Evolutionary conservation across 2,888 invertebrate genomes (phyloP).

Genomic region (Encarsia formosa): DNA sequence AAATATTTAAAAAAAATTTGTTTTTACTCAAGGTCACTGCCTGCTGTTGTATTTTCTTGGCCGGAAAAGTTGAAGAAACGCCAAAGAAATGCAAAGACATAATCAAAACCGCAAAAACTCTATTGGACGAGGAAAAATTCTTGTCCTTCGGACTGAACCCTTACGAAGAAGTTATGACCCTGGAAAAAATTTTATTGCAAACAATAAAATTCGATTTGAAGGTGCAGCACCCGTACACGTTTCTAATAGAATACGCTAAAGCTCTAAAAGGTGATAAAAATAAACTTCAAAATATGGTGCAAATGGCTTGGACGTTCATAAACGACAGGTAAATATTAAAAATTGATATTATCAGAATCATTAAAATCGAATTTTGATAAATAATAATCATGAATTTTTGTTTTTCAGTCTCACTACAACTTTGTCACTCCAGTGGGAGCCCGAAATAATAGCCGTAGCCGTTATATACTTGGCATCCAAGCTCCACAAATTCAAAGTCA

Average conservation of each 20-base stretch:
- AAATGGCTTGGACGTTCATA: conserved; percentile 99
- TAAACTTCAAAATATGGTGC: conserved; percentile 92
- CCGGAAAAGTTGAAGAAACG: conserved; percentile 99
- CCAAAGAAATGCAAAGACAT: conserved; percentile 99
- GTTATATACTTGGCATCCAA: conserved; percentile 95
- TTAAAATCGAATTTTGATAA: background rate
- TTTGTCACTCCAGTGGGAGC: conserved; percentile 95
- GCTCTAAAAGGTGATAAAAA: conserved; percentile 82
- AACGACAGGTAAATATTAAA: conserved; percentile 74
- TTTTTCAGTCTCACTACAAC: conserved; percentile 81
- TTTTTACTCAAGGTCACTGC: conserved; percentile 70
- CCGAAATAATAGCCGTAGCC: conserved; percentile 95
- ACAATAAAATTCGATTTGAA: conserved; percentile 98
- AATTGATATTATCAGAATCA: background rate
- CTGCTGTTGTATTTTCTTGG: conserved; percentile 92
- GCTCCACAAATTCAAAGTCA: conserved; percentile 90
- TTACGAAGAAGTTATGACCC: conserved; percentile 83
- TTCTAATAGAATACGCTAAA: conserved; percentile 89
- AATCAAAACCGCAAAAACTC: conserved; percentile 79
- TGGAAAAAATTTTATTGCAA: conserved; percentile 92
- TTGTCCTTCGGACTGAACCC: conserved; percentile 90
- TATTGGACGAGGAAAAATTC: conserved; percentile 80
- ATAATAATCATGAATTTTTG: background rate
- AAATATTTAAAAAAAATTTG: background rate
- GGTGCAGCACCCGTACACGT: conserved; percentile 95